These are phyloP conservation scores for Cynopterus sphinx DNA, from an alignment of 2,797 vertebrate genomes.

Conservation along the genomic window DNA sequence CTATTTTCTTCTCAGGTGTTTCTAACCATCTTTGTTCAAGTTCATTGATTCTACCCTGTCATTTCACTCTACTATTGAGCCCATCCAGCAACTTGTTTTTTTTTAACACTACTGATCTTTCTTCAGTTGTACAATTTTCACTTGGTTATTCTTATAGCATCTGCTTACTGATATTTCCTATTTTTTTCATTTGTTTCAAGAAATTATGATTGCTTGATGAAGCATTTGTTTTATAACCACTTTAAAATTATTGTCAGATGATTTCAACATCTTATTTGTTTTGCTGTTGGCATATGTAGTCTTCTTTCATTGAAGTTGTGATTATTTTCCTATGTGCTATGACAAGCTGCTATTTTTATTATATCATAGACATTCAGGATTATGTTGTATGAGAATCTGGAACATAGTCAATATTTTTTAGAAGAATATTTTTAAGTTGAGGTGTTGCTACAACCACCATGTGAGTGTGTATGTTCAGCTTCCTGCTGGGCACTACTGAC, in stretches of 20 bases:
- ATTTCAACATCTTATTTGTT: not conserved
- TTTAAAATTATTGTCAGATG: not conserved
- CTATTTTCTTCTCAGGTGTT: not conserved
- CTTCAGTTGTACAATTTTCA: not conserved
- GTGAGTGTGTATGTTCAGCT: not conserved
- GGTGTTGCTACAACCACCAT: not conserved
- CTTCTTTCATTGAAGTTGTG: not conserved
- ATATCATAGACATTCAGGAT: not conserved
- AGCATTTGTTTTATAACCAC: not conserved
- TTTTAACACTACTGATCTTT: not conserved
- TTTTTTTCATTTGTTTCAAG: not conserved
- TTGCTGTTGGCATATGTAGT: not conserved
- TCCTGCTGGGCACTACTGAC: not conserved
- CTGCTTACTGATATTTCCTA: not conserved
- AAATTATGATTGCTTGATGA: not conserved
- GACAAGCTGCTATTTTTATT: not conserved
- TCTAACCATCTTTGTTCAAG: no score
- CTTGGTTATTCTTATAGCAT: not conserved
- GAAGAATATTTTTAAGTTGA: not conserved
- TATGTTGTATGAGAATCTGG: not conserved
- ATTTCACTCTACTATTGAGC: not conserved
- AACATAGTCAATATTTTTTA: not conserved
- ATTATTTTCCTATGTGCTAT: not conserved
- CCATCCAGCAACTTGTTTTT: not conserved
- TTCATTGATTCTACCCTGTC: no score